Base-by-base conservation (phyloP, 2,113 vertebrate species). In the Mormyrus lacerda region DNA sequence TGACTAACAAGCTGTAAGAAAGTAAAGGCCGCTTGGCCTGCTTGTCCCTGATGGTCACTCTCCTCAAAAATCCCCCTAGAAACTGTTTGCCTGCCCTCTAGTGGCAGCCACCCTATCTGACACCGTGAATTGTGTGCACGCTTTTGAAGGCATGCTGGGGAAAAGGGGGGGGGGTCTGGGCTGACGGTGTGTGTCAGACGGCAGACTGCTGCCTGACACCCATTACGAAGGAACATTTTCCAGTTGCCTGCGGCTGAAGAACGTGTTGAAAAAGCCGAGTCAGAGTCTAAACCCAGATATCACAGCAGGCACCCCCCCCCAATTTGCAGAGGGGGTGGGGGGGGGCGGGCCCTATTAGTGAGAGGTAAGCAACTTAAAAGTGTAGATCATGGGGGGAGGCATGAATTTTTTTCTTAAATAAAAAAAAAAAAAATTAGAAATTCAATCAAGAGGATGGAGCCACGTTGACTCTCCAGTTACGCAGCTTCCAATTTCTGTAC, bases 81-180 rank as follows among this genome's bases (percentile, higher is more conserved):
- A 94, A 94, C 93, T 92, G 65, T 94, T 93, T 91, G 92, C 94
- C 94, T 95, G 95, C 95, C 95, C 94, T 94, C 96, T 95, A 91
- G 93, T 95, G 96, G 94, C 21, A 3, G 5, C 21, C 69, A 44
- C 42, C 27, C 21, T 44, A 0, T 24, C 39, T 87, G 51, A 65
- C 87, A 27, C 10, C 35, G 48, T 3, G 31, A 19, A 53, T 21
- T 4, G 7, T 53, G 27, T 21, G 15, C 1, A 27, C n/a, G 15
- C 85, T 35, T 35, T 5, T 51, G 48, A 7, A 86, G 9, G 48
- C n/a, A 0, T 1, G 39, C 21, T 17, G 17, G 84, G 47, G 47
- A 27, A 4, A 8, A n/a, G 19, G 4, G 83, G 27, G 45, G 83
- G 47, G 3, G 24, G n/a, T 13, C 44, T 13, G 83, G 8, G 1